A percentile compares a stretch with the other conserved stretches of the same genome.
Conservation (phyloP, 2,113 vertebrate species). For the Seriola quinqueradiata region DNA sequence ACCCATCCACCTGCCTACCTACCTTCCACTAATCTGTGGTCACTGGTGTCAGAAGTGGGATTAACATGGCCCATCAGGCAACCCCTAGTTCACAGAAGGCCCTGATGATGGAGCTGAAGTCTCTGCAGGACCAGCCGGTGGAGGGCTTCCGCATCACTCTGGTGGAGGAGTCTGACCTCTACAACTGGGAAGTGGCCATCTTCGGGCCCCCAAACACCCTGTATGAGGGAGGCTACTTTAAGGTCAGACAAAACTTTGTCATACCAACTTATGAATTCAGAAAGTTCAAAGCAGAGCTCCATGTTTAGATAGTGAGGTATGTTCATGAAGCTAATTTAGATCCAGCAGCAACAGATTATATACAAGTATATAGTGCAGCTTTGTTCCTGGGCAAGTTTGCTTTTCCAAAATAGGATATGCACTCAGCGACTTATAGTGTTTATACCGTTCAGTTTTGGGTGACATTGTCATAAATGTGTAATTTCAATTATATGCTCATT, state of each 20-base stretch:
- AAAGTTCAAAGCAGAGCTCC: too few species aligned
- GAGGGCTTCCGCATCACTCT: conserved; percentile 96
- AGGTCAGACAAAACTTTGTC: conserved; percentile 83
- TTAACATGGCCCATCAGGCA: conserved; percentile 94
- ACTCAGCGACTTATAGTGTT: not conserved
- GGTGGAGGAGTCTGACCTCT: conserved; percentile 95
- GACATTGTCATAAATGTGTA: not conserved
- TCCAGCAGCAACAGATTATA: not conserved
- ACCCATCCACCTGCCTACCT: not conserved
- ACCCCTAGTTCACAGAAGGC: conserved; percentile 98
- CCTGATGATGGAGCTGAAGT: conserved; percentile 96
- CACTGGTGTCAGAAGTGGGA: conserved; percentile 67
- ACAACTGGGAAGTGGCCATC: conserved; percentile 97
- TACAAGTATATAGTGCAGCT: not conserved
- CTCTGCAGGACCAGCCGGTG: conserved; percentile 94
- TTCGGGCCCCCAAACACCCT: conserved; percentile 95
- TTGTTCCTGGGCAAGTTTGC: not conserved
- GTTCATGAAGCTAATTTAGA: not conserved
- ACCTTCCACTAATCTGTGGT: conserved; percentile 7
- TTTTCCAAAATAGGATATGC: not conserved
- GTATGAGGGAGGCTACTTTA: conserved; percentile 96
- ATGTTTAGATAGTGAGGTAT: not conserved
- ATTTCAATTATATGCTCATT: not conserved
- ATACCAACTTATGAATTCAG: not conserved
- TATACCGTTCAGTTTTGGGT: not conserved